Percentiles rank a stretch among this genome's conserved stretches.
These are phyloP conservation scores for Tinamus major DNA, from an alignment of 2,797 vertebrate genomes.

Conservation along the genomic window DNA sequence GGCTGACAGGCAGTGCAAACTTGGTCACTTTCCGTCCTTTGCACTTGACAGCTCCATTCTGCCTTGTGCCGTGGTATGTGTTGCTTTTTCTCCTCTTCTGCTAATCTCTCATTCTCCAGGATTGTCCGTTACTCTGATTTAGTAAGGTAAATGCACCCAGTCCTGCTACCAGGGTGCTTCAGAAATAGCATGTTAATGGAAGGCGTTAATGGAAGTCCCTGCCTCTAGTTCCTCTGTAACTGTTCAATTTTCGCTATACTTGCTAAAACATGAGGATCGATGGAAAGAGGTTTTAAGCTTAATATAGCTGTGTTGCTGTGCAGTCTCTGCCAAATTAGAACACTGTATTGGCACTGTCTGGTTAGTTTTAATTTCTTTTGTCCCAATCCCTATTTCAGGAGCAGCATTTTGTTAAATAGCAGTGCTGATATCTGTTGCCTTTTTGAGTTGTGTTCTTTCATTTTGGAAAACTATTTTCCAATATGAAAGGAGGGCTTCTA, in stretches of 20 bases:
- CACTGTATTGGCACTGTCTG: neutral
- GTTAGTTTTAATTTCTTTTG: constrained; percentile 9
- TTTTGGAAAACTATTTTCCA: neutral
- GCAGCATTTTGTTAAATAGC: neutral
- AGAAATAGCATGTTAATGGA: neutral
- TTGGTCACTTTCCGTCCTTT: neutral
- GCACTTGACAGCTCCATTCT: neutral
- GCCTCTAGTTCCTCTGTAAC: neutral
- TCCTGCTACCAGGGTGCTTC: neutral
- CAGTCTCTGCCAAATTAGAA: neutral
- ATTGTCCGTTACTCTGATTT: neutral
- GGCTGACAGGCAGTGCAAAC: neutral
- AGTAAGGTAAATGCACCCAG: neutral
- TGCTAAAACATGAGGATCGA: neutral
- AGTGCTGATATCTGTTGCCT: neutral
- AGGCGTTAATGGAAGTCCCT: neutral
- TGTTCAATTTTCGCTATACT: neutral
- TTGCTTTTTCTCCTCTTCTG: neutral
- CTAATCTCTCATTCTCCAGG: neutral
- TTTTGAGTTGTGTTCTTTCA: neutral
- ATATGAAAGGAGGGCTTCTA: neutral
- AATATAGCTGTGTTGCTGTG: neutral
- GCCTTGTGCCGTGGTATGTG: neutral
- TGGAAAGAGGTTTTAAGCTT: neutral
- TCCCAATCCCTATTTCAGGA: neutral